Evolutionary conservation across 1,140 invertebrate species (phyloP), one percentile per base, ranked within the genome.

Genomic region (Hylaeus anthracinus): DNA sequence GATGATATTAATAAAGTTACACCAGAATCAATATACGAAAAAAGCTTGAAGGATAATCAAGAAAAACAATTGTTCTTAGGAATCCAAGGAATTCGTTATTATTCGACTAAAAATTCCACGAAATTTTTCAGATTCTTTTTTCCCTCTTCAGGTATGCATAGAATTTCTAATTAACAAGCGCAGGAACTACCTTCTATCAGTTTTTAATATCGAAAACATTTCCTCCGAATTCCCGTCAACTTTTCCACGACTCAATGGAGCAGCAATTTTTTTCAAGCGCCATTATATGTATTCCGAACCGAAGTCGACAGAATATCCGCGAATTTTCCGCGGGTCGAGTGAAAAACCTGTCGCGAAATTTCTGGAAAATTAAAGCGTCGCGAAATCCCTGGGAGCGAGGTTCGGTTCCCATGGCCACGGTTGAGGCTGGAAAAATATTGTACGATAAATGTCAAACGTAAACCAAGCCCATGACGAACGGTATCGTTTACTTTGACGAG

Each of bases 401-500:
- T 26, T 26, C 26, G 26, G 26, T 26, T 26, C 26, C 26, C 26
- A 26, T 26, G 26, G 26, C 26, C 26, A 26, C 26, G 26, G 26
- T 26, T 26, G 26, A 0, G 26, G 26, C 26, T 26, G 26, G 26
- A 26, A 26, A 58, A 55, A 45, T 41, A 45, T 58, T 48, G 69
- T 8, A 12, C 69, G 53, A 58, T 71, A 41, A 56, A 58, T 6
- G 53, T 71, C 55, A 14, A 58, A 41, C 37, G 69, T 14, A n/a
- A 43, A 43, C 37, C 53, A 43, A 39, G 10, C 69, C 14, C 14
- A 43, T 43, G 14, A 37, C 14, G 55, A 60, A 72, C 41, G 15
- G 26, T 39, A n/a, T 61, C n/a, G n/a, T 61, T 72, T 55, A 41
- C n/a, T 72, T 72, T 61, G 71, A 45, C 2, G 41, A 37, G n/a